Conservation (phyloP, 2,797 vertebrate species). For the Hoplostethus mediterraneus region DNA sequence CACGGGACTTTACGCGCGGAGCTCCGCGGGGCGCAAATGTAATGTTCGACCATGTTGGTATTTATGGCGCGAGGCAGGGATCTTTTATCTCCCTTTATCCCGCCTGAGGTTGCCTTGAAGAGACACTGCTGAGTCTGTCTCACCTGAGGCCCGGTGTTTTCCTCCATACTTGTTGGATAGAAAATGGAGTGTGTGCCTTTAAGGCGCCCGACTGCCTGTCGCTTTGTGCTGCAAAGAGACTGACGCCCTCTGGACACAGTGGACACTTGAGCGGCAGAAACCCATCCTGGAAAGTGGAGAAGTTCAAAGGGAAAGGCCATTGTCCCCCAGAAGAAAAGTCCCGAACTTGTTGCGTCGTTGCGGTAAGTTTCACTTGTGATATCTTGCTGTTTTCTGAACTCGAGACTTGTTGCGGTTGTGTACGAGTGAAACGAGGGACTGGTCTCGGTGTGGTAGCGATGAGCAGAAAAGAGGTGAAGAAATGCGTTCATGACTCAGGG, state of each 20-base stretch:
- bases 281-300: conserved; percentile 71
- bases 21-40: background rate
- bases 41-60: background rate
- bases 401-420: conserved; percentile 24
- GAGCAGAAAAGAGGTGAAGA: conserved; percentile 49
- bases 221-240: conserved; percentile 76
- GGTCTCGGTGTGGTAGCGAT: conserved; percentile 29
- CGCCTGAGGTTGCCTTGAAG: background rate
- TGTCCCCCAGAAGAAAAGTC: conserved; percentile 17
- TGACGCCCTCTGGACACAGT: conserved; percentile 82
- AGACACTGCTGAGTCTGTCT: conserved; percentile 3
- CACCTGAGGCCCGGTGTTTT: conserved; percentile 54
- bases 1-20: conserved; percentile 46
- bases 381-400: conserved; percentile 1
- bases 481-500: conserved; percentile 43
- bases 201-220: conserved; percentile 81
- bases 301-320: conserved; percentile 59
- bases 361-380: conserved; percentile 61
- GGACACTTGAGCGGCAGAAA: conserved; percentile 69
- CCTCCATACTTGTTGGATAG: conserved; percentile 34
- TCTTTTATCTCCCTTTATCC: background rate
- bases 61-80: background rate
- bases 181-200: conserved; percentile 83
- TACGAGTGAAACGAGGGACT: conserved; percentile 28
- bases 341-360: conserved; percentile 29